These are phyloP conservation scores for Busseola fusca DNA, from an alignment of 2,888 invertebrate species.

Conservation along the genomic window DNA sequence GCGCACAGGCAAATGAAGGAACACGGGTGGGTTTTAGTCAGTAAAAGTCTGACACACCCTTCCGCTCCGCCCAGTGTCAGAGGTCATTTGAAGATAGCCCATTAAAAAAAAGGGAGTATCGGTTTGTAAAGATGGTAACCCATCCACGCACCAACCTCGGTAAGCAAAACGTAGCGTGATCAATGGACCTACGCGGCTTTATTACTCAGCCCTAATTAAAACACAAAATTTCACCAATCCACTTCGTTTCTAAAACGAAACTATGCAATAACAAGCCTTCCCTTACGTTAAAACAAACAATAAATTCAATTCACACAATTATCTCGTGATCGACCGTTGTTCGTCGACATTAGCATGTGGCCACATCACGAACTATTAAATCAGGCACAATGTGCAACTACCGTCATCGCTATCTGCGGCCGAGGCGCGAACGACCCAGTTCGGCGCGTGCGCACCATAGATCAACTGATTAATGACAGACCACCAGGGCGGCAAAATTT, in stretches of 20 bases:
- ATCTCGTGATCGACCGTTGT: conserved; percentile 58
- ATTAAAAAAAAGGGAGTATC: too few relatives aligned
- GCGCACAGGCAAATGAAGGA: too few relatives aligned
- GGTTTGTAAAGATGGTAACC: too few relatives aligned
- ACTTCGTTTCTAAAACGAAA: neutral
- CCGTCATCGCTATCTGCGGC: conserved; percentile 62
- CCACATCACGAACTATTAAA: conserved; percentile 70
- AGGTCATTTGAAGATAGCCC: too few relatives aligned
- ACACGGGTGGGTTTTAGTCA: too few relatives aligned
- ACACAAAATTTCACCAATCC: neutral
- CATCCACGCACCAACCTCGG: too few relatives aligned
- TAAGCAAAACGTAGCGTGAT: too few relatives aligned
- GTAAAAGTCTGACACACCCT: too few relatives aligned
- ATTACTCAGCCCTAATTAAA: neutral
- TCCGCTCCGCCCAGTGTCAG: too few relatives aligned
- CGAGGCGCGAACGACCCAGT: conserved; percentile 73
- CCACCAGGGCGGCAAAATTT: conserved; percentile 53
- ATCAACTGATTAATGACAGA: conserved; percentile 65
- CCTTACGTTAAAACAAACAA: conserved; percentile 46
- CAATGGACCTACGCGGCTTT: neutral
- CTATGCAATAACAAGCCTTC: conserved; percentile 27
- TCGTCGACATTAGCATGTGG: conserved; percentile 59
- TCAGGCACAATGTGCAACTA: conserved; percentile 70
- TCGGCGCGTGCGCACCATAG: conserved; percentile 75
- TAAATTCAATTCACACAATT: conserved; percentile 51